A percentile compares a stretch with the other conserved stretches of the same genome.
Evolutionary conservation across 2,113 vertebrate species (phyloP).

Genomic region (Macaca mulatta): DNA sequence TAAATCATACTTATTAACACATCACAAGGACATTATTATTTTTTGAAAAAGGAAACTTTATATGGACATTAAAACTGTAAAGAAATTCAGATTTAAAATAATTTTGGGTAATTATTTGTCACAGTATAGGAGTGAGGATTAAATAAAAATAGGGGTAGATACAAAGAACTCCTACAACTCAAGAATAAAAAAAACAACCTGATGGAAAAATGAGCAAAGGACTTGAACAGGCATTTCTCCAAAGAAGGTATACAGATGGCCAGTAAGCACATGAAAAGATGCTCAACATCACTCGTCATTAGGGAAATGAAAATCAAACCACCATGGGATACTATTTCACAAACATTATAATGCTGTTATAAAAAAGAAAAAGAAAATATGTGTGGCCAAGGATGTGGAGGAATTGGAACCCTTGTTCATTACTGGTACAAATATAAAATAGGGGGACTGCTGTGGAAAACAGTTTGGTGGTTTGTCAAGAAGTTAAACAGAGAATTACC

Average conservation of each 20-base stretch:
- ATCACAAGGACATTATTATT: background rate
- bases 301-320: background rate
- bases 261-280: background rate
- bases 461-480: background rate
- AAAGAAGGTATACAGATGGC: background rate
- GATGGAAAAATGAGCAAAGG: background rate
- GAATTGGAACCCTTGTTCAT: background rate
- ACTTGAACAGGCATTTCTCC: background rate
- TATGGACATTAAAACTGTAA: background rate
- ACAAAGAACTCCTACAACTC: background rate
- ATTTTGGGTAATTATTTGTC: background rate
- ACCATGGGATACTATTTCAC: background rate
- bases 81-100: conserved; percentile 3
- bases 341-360: background rate
- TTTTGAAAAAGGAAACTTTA: background rate
- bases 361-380: background rate
- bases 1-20: background rate
- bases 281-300: background rate
- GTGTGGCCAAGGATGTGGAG: background rate
- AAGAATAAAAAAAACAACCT: background rate
- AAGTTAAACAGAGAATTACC: background rate
- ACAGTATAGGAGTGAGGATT: background rate
- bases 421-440: background rate
- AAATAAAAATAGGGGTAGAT: background rate
- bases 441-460: background rate